Conservation (phyloP, 2,888 invertebrate species). For the Drosophila subsilvestris region DNA sequence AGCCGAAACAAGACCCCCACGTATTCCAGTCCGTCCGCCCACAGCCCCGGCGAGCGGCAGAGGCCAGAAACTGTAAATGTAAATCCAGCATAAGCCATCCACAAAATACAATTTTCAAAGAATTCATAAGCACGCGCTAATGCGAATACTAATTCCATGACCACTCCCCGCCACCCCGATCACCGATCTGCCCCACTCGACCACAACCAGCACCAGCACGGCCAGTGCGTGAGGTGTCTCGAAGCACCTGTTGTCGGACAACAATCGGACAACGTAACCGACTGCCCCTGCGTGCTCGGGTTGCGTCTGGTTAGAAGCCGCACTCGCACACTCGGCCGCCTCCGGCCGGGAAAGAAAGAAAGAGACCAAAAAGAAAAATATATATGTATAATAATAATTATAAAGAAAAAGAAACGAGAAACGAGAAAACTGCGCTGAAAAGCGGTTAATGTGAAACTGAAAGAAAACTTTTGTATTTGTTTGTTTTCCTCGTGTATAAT, state of each 20-base stretch:
- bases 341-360: conserved; percentile 57
- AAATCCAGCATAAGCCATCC: conserved; percentile 7
- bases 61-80: conserved; percentile 33
- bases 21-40: conserved; percentile 36
- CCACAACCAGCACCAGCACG: conserved; percentile 20
- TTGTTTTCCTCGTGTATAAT: conserved; percentile 24
- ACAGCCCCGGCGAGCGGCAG: conserved; percentile 6
- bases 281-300: conserved; percentile 43
- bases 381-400: conserved; percentile 17
- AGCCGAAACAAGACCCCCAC: conserved; percentile 16
- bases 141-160: conserved; percentile 50
- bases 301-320: conserved; percentile 62
- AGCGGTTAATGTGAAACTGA: conserved; percentile 76
- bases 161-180: background rate
- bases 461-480: conserved; percentile 66
- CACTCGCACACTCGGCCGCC: conserved; percentile 43
- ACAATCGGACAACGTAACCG: conserved; percentile 58
- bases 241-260: conserved; percentile 64
- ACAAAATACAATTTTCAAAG: conserved; percentile 57
- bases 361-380: conserved; percentile 41
- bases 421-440: conserved; percentile 43
- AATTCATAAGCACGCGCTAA: conserved; percentile 73
- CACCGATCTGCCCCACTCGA: conserved; percentile 21
- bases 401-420: conserved; percentile 18
- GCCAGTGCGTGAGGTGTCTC: conserved; percentile 36